Evolutionary conservation across 2,888 invertebrate genomes (phyloP), one percentile per base, ranked within the genome.

Genomic region (Drosophila colorata): DNA sequence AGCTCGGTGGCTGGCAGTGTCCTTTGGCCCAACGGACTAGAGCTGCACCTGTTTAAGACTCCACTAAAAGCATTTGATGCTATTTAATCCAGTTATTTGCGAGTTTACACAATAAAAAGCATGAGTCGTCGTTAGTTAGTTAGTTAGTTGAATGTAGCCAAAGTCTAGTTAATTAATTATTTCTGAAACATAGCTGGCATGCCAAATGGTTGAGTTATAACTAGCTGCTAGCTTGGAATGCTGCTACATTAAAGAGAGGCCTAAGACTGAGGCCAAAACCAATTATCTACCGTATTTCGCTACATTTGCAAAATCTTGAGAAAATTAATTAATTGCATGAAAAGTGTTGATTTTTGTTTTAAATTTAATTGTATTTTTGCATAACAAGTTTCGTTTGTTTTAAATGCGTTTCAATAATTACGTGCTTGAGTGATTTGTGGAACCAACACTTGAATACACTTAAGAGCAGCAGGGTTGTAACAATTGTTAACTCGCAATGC

Each of bases 31-130:
- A 25, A 14, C 33, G 48, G 40, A 41, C 31, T 20, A 33, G 61
- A 16, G 69, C 77, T 85, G 83, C 82, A 83, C 82, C 88, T 85
- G 86, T 76, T 85, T 79, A 85, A 74, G 80, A 81, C 80, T 80
- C 63, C 66, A 83, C 83, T 86, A 78, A 83, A 87, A 81, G 81
- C 72, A 88, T 84, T 88, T 88, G 73, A 83, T 76, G 87, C 88
- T 84, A 78, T 87, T 83, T 85, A 85, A 85, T 85, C 84, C 81
- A 87, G 87, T 84, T 84, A 85, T 87, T 84, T 88, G 88, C 80
- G 80, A 88, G 88, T 80, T 83, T 78, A 88, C 83, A 88, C 88
- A 88, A 83, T 86, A 86, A 86, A 84, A 78, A 79, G 80, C 86
- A 57, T 79, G 69, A 68, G 67, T 66, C 65, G 79, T 74, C 69